Percentiles rank a stretch among this genome's conserved stretches.
Evolutionary conservation across 1,140 invertebrate species (phyloP).

Genomic region (Orchestia grillus): DNA sequence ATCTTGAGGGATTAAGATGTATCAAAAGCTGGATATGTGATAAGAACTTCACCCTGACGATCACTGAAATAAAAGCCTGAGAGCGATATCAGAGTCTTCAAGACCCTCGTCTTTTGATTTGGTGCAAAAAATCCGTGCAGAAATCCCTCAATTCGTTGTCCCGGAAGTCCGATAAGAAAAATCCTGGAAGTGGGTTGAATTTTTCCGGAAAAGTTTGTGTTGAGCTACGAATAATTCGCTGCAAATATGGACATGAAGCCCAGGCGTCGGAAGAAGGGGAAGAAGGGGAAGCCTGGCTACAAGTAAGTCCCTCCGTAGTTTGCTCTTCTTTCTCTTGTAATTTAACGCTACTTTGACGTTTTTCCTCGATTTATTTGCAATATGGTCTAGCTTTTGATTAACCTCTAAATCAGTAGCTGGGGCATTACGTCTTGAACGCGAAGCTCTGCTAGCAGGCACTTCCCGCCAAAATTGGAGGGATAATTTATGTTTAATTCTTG

Average conservation of each 20-base stretch:
- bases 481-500: too few species aligned
- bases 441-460: too few species aligned
- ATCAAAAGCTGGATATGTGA: neutral
- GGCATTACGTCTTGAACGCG: too few species aligned
- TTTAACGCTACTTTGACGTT: too few species aligned
- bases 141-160: neutral
- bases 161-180: neutral
- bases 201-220: neutral
- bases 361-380: too few species aligned
- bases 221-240: neutral
- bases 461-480: too few species aligned
- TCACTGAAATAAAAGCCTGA: neutral
- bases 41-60: neutral
- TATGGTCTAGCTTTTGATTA: too few species aligned
- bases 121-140: neutral
- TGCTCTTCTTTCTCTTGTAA: too few species aligned
- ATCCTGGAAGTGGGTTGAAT: neutral
- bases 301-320: neutral
- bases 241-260: conserved; percentile 35
- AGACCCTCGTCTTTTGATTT: neutral
- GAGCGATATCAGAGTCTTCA: neutral
- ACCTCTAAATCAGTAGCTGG: too few species aligned
- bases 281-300: conserved; percentile 18
- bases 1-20: neutral
- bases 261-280: conserved; percentile 14